These are phyloP conservation scores for Xestia c-nigrum DNA, from an alignment of 2,888 invertebrate species.

Conservation along the genomic window DNA sequence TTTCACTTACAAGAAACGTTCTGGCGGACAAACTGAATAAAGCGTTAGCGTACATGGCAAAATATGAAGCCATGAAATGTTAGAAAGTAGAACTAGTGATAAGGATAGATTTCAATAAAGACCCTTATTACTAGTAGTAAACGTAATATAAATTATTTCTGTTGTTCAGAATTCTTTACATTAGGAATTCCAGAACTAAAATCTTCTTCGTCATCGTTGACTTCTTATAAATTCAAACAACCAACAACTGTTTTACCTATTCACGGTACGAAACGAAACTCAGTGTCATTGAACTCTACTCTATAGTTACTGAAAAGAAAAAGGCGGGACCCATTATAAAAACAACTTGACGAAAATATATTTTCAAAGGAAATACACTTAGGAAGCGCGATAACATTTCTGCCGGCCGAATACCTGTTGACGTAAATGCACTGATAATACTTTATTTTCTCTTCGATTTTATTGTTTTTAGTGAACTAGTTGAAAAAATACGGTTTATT, in stretches of 20 bases:
- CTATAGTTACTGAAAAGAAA: neutral
- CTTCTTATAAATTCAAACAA: neutral
- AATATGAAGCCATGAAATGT: neutral
- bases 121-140: neutral
- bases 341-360: conserved; percentile 4
- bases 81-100: neutral
- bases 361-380: conserved; percentile 16
- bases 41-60: neutral
- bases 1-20: conserved; percentile 38
- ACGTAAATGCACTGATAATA: conserved; percentile 13
- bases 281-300: neutral
- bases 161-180: neutral
- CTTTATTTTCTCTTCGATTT: too few relatives aligned
- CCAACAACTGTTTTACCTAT: neutral
- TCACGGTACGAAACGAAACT: neutral
- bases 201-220: neutral
- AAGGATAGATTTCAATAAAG: neutral
- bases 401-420: neutral
- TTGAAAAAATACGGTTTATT: neutral
- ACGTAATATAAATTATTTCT: neutral
- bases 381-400: neutral
- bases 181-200: neutral
- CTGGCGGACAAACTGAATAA: conserved; percentile 19
- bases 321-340: neutral
- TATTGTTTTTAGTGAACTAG: neutral